Conservation (phyloP, 1,140 invertebrate species). For the Physella acuta region DNA sequence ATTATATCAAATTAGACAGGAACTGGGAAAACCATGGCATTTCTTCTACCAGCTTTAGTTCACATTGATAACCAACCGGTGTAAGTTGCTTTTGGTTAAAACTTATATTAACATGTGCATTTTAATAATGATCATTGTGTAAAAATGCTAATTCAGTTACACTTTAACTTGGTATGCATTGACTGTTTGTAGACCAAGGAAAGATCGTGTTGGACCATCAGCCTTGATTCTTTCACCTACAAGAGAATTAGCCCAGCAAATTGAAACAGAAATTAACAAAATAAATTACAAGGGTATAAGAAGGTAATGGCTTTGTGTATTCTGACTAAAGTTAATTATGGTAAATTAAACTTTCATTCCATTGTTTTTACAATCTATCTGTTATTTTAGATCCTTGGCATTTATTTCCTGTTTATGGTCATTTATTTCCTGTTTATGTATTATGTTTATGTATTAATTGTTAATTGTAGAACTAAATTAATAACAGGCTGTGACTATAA, state of each 20-base stretch:
- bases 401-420: too few relatives aligned
- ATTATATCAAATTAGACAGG: conserved; percentile 60
- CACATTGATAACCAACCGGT: conserved; percentile 80
- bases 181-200: conserved; percentile 62
- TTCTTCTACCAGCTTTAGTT: conserved; percentile 85
- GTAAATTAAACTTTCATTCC: too few relatives aligned
- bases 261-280: conserved; percentile 82
- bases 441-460: too few relatives aligned
- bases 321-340: too few relatives aligned
- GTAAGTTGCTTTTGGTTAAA: conserved; percentile 40
- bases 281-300: conserved; percentile 81
- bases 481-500: too few relatives aligned
- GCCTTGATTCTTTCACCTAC: conserved; percentile 87
- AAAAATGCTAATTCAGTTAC: not conserved
- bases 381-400: too few relatives aligned
- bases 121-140: not conserved
- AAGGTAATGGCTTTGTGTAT: conserved; percentile 68
- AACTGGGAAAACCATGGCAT: conserved; percentile 89
- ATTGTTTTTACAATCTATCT: too few relatives aligned
- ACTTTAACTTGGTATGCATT: not conserved
- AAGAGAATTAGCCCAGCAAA: conserved; percentile 86
- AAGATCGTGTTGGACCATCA: conserved; percentile 76
- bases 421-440: too few relatives aligned
- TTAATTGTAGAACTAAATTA: too few relatives aligned
- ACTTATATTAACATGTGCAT: not conserved